Evolutionary conservation across 2,797 vertebrate species (phyloP).

Genomic region (Micromesistius poutassou): DNA sequence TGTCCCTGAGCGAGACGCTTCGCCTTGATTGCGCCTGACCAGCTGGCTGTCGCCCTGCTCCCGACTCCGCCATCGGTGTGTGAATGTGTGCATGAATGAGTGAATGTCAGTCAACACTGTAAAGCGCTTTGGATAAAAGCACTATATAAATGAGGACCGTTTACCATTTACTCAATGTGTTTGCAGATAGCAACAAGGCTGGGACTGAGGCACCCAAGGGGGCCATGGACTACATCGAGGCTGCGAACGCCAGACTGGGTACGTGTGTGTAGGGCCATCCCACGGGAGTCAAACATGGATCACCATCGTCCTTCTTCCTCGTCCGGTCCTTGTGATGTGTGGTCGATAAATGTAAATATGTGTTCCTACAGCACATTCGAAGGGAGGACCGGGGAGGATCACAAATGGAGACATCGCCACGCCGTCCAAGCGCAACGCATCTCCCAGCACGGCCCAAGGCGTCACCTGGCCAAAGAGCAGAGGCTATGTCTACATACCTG

Average conservation of each 20-base stretch:
- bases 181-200: background rate
- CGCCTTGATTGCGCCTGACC: no score
- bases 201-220: background rate
- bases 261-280: background rate
- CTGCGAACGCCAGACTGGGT: background rate
- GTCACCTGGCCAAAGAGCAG: background rate
- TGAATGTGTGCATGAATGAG: no score
- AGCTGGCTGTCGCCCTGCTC: no score
- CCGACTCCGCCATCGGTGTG: background rate
- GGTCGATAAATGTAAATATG: background rate
- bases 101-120: no score
- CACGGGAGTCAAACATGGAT: background rate
- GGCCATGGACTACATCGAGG: background rate
- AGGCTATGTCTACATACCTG: background rate
- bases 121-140: no score
- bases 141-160: no score
- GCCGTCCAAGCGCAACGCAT: background rate
- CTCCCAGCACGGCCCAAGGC: background rate
- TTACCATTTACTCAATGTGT: no score
- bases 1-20: no score
- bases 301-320: background rate
- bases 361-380: background rate
- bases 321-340: background rate
- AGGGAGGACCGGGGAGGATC: accelerated
- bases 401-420: background rate